Conservation (phyloP, 1,140 invertebrate genomes). For the Temnothorax curvispinosus region DNA sequence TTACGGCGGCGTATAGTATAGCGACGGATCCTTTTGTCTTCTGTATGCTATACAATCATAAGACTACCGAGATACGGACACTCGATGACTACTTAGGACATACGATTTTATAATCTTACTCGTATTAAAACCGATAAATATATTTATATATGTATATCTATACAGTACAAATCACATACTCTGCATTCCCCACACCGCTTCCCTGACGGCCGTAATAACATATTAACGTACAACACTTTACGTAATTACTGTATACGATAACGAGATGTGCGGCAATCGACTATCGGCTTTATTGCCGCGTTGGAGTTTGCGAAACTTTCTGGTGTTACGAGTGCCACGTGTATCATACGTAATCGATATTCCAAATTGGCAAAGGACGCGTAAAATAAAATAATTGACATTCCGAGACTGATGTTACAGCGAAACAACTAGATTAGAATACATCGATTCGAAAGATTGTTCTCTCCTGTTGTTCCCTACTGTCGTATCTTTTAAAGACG, state of each 20-base stretch:
- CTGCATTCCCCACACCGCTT: slow-evolving; percentile 44
- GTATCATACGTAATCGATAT: slow-evolving; percentile 18
- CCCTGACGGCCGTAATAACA: slow-evolving; percentile 18
- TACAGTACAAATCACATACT: slow-evolving; percentile 50
- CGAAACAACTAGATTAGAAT: slow-evolving; percentile 10
- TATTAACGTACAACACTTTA: slow-evolving; percentile 21
- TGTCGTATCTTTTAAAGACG: background rate
- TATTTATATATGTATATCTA: slow-evolving; percentile 57
- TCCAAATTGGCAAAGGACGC: slow-evolving; percentile 12
- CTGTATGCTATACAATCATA: slow-evolving; percentile 39
- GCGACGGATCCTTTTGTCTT: slow-evolving; percentile 10
- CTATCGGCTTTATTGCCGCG: slow-evolving; percentile 34
- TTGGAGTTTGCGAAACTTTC: slow-evolving; percentile 39
- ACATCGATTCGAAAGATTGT: background rate
- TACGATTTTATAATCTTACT: slow-evolving; percentile 45
- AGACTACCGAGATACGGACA: slow-evolving; percentile 48
- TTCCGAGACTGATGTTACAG: background rate
- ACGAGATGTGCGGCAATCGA: slow-evolving; percentile 14
- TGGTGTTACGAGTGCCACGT: background rate
- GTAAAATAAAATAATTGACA: slow-evolving; percentile 38
- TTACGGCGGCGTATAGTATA: slow-evolving; percentile 7
- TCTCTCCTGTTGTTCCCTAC: background rate
- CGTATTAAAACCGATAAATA: slow-evolving; percentile 42
- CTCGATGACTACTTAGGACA: slow-evolving; percentile 51
- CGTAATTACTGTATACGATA: slow-evolving; percentile 38